These are phyloP conservation scores for Papilio aristodemus DNA, from an alignment of 1,140 invertebrate genomes.

Conservation along the genomic window DNA sequence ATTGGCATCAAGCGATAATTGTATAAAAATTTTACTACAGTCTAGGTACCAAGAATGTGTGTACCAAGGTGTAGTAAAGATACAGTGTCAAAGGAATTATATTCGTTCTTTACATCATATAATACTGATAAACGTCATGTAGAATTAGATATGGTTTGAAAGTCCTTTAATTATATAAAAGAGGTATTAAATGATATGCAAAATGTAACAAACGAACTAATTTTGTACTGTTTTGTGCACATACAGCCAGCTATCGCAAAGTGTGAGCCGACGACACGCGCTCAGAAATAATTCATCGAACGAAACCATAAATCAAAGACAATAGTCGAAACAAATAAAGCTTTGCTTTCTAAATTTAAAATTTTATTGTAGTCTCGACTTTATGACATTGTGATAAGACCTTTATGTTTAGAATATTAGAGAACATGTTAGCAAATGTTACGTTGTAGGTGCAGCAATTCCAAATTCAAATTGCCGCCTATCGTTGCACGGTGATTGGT, in stretches of 20 bases:
- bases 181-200: neutral
- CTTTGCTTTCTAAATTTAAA: constrained; percentile 30
- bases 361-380: constrained; percentile 14
- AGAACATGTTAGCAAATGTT: constrained; percentile 40
- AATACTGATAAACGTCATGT: no score
- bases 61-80: no score
- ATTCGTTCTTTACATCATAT: no score
- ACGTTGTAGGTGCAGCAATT: constrained; percentile 55
- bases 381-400: constrained; percentile 39
- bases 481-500: constrained; percentile 69
- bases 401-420: constrained; percentile 30
- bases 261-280: constrained; percentile 59
- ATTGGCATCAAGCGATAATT: no score
- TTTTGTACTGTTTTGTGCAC: constrained; percentile 32
- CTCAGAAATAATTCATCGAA: constrained; percentile 70
- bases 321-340: constrained; percentile 39
- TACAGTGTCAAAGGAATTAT: no score
- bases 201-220: constrained; percentile 39
- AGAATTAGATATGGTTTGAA: neutral
- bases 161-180: neutral
- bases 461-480: constrained; percentile 70
- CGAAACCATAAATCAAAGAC: constrained; percentile 69
- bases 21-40: no score
- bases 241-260: constrained; percentile 52
- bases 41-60: no score